Base-by-base conservation (phyloP, 2,797 vertebrate species). In the Limnodromus scolopaceus region DNA sequence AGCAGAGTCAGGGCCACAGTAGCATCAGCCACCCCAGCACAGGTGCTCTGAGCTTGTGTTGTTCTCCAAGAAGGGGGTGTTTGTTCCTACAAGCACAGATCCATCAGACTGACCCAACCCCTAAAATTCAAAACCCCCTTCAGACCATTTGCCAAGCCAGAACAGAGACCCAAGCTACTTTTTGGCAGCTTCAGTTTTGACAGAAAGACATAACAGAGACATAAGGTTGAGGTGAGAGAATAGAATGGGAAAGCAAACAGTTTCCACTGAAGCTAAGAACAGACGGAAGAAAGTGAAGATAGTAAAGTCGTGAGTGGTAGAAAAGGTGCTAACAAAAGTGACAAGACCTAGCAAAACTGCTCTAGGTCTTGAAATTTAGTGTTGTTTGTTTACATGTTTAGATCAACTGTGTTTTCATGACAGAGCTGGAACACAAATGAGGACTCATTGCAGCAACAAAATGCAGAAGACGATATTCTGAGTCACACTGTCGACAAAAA, bases 401-500 rank as follows among this genome's bases (percentile, higher is more conserved):
- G 16, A 18, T 39, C 60, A 32, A 54, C 14, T 38, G 10, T 14
- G 27, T 36, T 71, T 60, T 48, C 15, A 19, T 77, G 39, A 18
- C 71, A 45, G 10, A 51, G 34, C 18, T 51, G 23, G 16, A 49
- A 39, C 27, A 68, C 43, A 57, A 57, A 14, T 19, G 25, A 61
- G 18, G 25, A 22, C n/a, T 51, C 27, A 41, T 1, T 27, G 24
- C 68, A 54, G 32, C 60, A 64, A 46, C 11, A 45, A 45, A 18
- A 34, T 1, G 3, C 14, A n/a, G 46, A 22, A 11, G 6, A 15
- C 16, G 3, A 7, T 7, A 16, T n/a, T 74, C 38, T 19, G 6
- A n/a, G 22, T 30, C 9, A 16, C 0, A 2, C 3, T n/a, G 27
- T 23, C 34, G 39, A 41, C 55, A n/a, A 49, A 81, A 60, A 30